A percentile compares a stretch with the other conserved stretches of the same genome.
phyloP scores from a whole-genome alignment of 64 coral and sea anemone species.

The Trachythela sp. region DNA sequence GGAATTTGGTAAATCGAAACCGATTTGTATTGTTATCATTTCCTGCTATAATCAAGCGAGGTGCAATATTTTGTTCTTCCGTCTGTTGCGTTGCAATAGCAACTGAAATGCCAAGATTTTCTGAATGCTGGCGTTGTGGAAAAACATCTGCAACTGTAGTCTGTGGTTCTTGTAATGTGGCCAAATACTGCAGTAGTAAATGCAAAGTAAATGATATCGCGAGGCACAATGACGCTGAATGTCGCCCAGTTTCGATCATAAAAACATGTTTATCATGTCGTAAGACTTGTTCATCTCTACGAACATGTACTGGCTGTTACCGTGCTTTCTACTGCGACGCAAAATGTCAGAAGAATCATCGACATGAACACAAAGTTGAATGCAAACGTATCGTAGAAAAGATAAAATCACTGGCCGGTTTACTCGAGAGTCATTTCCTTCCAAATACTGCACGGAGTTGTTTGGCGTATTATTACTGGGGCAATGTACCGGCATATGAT shows the following conservation, averaged over 20 bases:
- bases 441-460: not conserved
- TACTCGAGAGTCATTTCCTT: not conserved
- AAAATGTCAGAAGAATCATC: not conserved
- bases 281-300: not conserved
- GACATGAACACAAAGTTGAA: not conserved
- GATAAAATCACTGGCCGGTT: not conserved
- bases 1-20: too few species aligned
- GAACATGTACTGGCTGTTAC: not conserved
- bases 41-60: too few species aligned
- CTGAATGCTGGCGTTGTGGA: slow-evolving; percentile 7
- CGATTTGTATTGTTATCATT: too few species aligned
- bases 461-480: not conserved
- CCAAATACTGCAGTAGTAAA: not conserved
- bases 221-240: not conserved
- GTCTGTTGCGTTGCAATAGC: too few species aligned
- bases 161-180: not conserved
- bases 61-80: too few species aligned
- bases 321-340: not conserved
- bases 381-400: not conserved
- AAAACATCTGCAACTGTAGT: not conserved
- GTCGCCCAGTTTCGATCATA: not conserved
- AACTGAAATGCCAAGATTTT: not conserved
- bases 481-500: not conserved
- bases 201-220: not conserved
- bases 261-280: not conserved